Evolutionary conservation across 2,888 invertebrate genomes (phyloP), one percentile per base, ranked within the genome.

Genomic region (Tupiocoris notatus): DNA sequence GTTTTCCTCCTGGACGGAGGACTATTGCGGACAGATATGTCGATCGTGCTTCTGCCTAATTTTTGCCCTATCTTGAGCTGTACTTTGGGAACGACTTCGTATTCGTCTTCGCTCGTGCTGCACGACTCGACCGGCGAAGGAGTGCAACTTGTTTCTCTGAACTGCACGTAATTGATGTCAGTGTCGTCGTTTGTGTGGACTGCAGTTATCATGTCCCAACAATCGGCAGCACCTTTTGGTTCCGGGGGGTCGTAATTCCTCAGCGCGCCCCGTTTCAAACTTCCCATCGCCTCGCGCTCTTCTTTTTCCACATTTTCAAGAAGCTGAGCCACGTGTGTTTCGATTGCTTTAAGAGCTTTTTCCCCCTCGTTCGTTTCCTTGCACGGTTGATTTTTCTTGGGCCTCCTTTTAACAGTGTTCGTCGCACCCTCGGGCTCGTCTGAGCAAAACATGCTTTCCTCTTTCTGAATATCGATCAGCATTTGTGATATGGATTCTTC

Each of bases 401-500:
- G 73, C n/a, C 73, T 61, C 54, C 63, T 73, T 20, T 73, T 73
- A n/a, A 62, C 16, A 0, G 73, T 73, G 22, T 54, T 63, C 0
- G 73, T 73, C 3, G 61, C 25, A 3, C 24, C 25, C 23, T 65
- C 74, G 6, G 54, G 16, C 3, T 20, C 20, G 12, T 66, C 66
- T 20, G 62, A 17, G 25, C 70, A 39, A 12, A 79, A 75, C 24
- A 68, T 57, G 22, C 65, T 76, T 21, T 73, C 73, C 65, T 80
- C 80, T 67, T 78, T 78, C 65, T 77, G 73, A 24, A 80, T 79
- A 25, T 80, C 79, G 56, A 62, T 63, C 16, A 79, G 66, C 22
- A 80, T 73, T 71, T 78, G 76, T 20, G 79, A 78, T 18, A 80
- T 79, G 23, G 79, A 78, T 64, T 75, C 75, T 73, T 80, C 80